phyloP scores from a whole-genome alignment of 2,797 vertebrate genomes.

The Mycteria americana region DNA sequence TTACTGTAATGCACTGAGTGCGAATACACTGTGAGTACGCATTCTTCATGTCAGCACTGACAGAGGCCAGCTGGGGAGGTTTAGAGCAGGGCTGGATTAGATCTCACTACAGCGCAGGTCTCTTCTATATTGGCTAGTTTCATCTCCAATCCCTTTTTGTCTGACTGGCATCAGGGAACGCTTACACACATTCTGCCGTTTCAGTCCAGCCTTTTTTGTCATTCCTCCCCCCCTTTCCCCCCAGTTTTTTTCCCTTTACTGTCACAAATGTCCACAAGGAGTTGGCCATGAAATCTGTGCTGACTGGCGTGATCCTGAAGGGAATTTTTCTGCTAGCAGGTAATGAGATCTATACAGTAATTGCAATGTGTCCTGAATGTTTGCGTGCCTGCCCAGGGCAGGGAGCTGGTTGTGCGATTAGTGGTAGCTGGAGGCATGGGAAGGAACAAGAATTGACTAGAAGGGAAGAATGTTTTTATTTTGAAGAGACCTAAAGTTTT shows the following conservation, averaged over 20 bases:
- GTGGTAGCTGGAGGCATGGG: background rate
- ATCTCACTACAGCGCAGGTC: constrained; percentile 56
- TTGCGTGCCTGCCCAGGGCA: background rate
- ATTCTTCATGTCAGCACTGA: constrained; percentile 84
- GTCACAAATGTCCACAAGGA: constrained; percentile 47
- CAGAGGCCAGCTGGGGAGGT: constrained; percentile 84
- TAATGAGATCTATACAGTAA: constrained; percentile 37
- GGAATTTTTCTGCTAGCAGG: constrained; percentile 75
- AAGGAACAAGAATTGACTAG: background rate
- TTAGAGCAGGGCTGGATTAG: constrained; percentile 76
- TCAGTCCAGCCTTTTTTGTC: background rate
- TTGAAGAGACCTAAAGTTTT: background rate
- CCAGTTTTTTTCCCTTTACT: constrained; percentile 10
- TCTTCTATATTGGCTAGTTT: constrained; percentile 61
- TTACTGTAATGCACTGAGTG: background rate
- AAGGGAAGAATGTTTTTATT: background rate
- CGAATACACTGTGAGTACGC: constrained; percentile 25
- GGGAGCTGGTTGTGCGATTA: background rate
- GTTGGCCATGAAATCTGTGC: constrained; percentile 64
- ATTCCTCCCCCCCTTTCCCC: background rate
- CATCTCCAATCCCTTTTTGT: constrained; percentile 76
- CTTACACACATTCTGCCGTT: background rate
- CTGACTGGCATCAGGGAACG: constrained; percentile 73
- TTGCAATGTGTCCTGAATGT: background rate
- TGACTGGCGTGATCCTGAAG: constrained; percentile 64